Base-by-base conservation (phyloP, 2,797 vertebrate species). In the Saxicola maurus region DNA sequence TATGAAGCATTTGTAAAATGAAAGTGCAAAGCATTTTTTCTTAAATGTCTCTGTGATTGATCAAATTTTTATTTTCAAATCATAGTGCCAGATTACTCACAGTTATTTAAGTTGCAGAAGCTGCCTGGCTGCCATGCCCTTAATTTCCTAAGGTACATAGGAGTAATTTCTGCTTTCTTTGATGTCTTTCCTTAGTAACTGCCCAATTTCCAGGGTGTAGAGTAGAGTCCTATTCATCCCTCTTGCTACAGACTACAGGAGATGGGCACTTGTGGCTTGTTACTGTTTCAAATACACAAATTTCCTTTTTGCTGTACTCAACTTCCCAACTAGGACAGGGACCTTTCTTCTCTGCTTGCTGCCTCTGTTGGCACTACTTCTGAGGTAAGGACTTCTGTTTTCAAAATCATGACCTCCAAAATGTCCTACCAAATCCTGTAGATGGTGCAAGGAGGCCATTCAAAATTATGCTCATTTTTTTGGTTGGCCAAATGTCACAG, bases 391-490 rank as follows among this genome's bases (percentile, higher is more conserved):
- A 56, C 64, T 83, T 82, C 43, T 79, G 55, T 27, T 89, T 74
- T 64, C 75, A 67, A 90, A 90, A 74, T 62, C 11, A 31, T 69
- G 81, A 82, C 75, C 84, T 95, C 52, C 72, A 85, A 82, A 87
- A 49, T 46, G 72, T 65, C 68, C 72, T 84, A 91, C 37, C 65
- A 72, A 77, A 60, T 80, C 86, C 75, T 85, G 72, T 86, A 86
- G 93, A 94, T 89, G 82, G 61, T 91, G 78, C 65, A 94, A 82
- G 40, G 88, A 90, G 48, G 88, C 78, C 65, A 65, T 77, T 92
- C 40, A 80, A 84, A 94, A 86, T 52, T 48, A 57, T 51, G 45
- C 15, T 61, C 4, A 16, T 80, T 75, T 89, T 91, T 91, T 91
- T 72, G 28, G 72, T 55, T 68, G 37, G 38, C 55, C 76, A 77